phyloP scores from a whole-genome alignment of 2,797 vertebrate genomes.

The Onychomys arenicola region DNA sequence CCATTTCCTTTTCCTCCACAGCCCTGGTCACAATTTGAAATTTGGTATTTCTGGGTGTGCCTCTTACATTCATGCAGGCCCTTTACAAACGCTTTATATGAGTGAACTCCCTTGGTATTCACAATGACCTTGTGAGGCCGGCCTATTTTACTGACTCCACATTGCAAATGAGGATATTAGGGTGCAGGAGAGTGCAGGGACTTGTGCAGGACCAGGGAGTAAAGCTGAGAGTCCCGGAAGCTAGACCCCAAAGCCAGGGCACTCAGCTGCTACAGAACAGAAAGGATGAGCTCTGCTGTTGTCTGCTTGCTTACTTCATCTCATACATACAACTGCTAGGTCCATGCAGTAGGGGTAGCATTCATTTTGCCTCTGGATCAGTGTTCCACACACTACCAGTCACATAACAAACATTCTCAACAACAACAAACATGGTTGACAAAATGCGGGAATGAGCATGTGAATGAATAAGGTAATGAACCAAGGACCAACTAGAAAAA shows the following conservation, averaged over 20 bases:
- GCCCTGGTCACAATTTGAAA: background rate
- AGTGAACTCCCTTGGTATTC: background rate
- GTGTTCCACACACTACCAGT: background rate
- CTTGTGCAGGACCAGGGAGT: fast-evolving
- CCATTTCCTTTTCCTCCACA: background rate
- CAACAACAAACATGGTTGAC: background rate
- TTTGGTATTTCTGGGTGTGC: background rate
- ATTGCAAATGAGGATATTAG: background rate
- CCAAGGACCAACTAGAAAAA: constrained; percentile 1
- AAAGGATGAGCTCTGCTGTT: fast-evolving
- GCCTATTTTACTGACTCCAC: background rate
- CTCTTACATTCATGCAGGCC: background rate
- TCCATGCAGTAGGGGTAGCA: background rate
- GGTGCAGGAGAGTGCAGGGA: background rate
- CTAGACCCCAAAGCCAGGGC: background rate
- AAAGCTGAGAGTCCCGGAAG: background rate
- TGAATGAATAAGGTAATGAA: background rate
- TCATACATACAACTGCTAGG: background rate
- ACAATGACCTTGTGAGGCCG: background rate
- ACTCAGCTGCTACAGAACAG: background rate
- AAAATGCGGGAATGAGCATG: background rate
- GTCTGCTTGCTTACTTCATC: background rate
- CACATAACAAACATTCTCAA: background rate
- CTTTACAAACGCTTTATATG: background rate
- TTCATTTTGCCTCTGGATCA: background rate